Conservation (phyloP, 1,140 invertebrate genomes). For the Drosophila erecta region DNA sequence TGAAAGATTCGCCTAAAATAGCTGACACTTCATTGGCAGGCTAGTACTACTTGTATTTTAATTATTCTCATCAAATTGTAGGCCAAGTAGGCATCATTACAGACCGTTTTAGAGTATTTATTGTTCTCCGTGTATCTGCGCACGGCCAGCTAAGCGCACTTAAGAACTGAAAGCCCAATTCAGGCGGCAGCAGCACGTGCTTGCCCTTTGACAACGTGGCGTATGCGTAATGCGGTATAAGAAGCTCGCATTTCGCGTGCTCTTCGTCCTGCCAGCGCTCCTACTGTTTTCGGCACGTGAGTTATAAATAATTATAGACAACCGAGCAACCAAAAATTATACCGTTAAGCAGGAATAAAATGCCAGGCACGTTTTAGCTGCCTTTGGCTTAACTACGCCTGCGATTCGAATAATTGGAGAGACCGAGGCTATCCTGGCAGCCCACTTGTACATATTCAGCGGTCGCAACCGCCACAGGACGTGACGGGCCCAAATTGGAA, state of each 20-base stretch:
- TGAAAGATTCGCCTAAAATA: too few relatives aligned
- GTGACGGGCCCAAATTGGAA: slow-evolving; percentile 74
- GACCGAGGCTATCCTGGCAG: slow-evolving; percentile 1
- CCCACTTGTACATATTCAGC: slow-evolving; percentile 65
- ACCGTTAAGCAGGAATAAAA: slow-evolving; percentile 41
- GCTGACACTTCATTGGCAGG: too few relatives aligned
- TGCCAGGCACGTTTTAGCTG: slow-evolving; percentile 63
- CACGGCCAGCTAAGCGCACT: slow-evolving; percentile 16
- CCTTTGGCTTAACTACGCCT: slow-evolving; percentile 11
- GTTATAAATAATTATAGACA: slow-evolving; percentile 78
- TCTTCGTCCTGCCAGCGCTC: slow-evolving; percentile 5
- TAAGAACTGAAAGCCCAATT: slow-evolving; percentile 27
- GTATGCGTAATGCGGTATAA: slow-evolving; percentile 65
- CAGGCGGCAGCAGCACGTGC: slow-evolving; percentile 43
- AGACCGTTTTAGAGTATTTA: background rate
- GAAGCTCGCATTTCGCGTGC: slow-evolving; percentile 2
- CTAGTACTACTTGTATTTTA: too few relatives aligned
- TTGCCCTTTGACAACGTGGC: slow-evolving; percentile 46
- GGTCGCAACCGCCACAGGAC: slow-evolving; percentile 48
- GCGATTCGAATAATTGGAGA: slow-evolving; percentile 23
- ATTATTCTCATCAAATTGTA: background rate
- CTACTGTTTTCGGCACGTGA: slow-evolving; percentile 57
- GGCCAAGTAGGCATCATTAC: background rate
- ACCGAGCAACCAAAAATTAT: slow-evolving; percentile 53
- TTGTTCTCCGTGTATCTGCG: slow-evolving; percentile 1